Evolutionary conservation across 1,140 invertebrate species (phyloP), one percentile per base, ranked within the genome.

Genomic region (Plectrocnemia conspersa): DNA sequence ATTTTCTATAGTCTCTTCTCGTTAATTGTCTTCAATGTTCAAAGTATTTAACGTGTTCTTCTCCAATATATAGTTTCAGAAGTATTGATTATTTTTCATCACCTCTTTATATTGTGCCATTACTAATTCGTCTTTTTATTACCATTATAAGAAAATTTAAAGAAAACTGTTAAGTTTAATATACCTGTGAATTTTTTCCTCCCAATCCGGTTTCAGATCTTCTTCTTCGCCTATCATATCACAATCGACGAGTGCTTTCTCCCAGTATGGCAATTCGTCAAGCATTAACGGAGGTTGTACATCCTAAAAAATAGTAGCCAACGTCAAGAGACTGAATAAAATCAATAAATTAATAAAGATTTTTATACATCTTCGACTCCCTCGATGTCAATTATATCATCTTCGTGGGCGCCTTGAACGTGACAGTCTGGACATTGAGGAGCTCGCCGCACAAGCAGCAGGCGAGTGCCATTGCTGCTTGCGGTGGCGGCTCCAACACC

Each of bases 381-480:
- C 32, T 62, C 60, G 3, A 62, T 46, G 33, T 62, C 60, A 2
- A 62, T 27, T 11, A 42, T 19, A 10, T 54, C 33, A 13, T 59
- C 53, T 3, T 58, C 56, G 1, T 54, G 36, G 10, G 40, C n/a
- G 15, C 18, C 13, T 11, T 49, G 35, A 11, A 29, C 35, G 40
- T 62, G 60, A 23, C 60, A 62, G 23, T 56, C 60, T 15, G 60
- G 60, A 45, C 60, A 62, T 15, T 47, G 52, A 11, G 60, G 60
- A 22, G 60, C 48, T 15, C 53, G 35, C 21, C 60, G 48, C 16
- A 62, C 56, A 10, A 62, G 50, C 10, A 62, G 44, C 38, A 59
- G 48, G 3, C 53, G 52, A 3, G 59, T 52, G 10, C 52, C 59
- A 4, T 46, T 35, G 15, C 50, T 48, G 1, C 36, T 32, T 11